Conservation (phyloP, 2,797 vertebrate genomes). For the Acrossocheilus fasciatus region DNA sequence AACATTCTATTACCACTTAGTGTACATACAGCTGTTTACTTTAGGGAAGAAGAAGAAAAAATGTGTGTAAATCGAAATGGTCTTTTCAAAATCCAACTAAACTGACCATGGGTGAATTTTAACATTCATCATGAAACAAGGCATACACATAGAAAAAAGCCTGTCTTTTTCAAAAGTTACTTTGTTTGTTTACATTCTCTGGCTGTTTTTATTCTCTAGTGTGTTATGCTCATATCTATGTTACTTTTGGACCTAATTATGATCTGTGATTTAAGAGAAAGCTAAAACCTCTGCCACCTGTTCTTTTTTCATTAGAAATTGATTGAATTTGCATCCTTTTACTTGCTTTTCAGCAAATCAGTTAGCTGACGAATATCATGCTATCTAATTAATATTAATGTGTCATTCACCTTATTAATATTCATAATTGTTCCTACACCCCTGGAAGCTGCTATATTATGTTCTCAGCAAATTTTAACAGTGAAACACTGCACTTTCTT, state of each 20-base stretch:
- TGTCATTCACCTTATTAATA: background rate
- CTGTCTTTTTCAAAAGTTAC: background rate
- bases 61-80: background rate
- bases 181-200: background rate
- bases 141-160: background rate
- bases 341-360: background rate
- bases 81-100: constrained; percentile 17
- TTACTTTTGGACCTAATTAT: background rate
- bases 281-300: background rate
- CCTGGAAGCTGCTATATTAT: background rate
- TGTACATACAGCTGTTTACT: background rate
- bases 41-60: background rate
- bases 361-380: background rate
- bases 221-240: background rate
- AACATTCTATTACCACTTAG: background rate
- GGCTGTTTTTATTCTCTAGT: background rate
- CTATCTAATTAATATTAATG: background rate
- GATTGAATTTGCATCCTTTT: background rate
- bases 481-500: background rate
- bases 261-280: background rate
- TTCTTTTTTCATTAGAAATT: background rate
- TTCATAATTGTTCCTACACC: background rate
- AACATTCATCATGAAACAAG: background rate
- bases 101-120: constrained; percentile 3
- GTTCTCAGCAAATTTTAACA: background rate